Evolutionary conservation across 2,113 vertebrate species (phyloP).

Genomic region (Galbula dea): DNA sequence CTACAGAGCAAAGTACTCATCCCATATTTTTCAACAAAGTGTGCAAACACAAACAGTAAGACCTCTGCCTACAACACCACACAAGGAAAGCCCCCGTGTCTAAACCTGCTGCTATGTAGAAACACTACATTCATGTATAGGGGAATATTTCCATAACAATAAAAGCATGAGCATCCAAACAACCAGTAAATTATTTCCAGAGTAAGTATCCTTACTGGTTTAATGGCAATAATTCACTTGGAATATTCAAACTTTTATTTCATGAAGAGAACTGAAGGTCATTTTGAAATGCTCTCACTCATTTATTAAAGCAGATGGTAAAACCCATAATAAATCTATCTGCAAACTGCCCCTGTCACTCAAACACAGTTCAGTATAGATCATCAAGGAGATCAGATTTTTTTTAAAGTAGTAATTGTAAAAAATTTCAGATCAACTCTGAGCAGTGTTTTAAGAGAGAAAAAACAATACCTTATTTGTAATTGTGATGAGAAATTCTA

Average conservation of each 20-base stretch:
- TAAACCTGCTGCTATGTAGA: neutral
- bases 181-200: neutral
- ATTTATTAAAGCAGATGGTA: conserved; percentile 21
- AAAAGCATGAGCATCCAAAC: neutral
- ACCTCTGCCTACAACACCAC: neutral
- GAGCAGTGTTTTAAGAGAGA: neutral
- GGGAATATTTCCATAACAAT: neutral
- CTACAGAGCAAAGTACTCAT: neutral
- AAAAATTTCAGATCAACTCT: neutral
- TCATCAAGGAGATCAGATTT: neutral
- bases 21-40: neutral
- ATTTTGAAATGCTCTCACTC: neutral
- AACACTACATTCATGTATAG: neutral
- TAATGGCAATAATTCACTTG: neutral
- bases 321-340: conserved; percentile 8
- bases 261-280: neutral
- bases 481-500: neutral
- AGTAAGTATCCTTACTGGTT: neutral
- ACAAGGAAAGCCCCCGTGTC: neutral
- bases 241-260: neutral
- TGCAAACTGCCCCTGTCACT: neutral
- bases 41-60: neutral
- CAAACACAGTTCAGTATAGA: neutral
- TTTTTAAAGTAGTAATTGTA: neutral
- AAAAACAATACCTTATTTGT: neutral